Percentiles rank a stretch among this genome's conserved stretches.
Conservation (phyloP, 1,140 invertebrate species). For the Episyrphus balteatus region DNA sequence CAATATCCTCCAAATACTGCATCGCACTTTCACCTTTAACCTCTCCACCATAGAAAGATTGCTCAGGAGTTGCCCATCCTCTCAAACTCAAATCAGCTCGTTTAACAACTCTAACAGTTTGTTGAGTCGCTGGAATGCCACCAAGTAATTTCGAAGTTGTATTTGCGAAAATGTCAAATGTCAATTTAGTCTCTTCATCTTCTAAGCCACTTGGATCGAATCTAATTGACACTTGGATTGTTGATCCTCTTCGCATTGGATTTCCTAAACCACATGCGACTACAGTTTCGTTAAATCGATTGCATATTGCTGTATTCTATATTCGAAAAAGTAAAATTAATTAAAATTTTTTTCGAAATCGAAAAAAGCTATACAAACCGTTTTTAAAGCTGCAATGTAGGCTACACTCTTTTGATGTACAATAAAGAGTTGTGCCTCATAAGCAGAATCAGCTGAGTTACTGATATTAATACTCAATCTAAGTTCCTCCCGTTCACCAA, state of each 20-base stretch:
- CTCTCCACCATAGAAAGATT: conserved; percentile 78
- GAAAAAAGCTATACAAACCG: conserved; percentile 13
- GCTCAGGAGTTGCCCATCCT: conserved; percentile 58
- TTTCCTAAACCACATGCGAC: conserved; percentile 79
- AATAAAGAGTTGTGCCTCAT: conserved; percentile 76
- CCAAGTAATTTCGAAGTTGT: conserved; percentile 69
- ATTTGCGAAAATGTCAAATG: conserved; percentile 67
- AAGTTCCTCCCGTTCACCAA: conserved; percentile 68
- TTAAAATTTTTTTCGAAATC: too few relatives aligned
- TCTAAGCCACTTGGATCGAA: conserved; percentile 68
- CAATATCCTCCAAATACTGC: conserved; percentile 72
- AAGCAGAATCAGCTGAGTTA: conserved; percentile 81
- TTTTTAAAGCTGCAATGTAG: conserved; percentile 59
- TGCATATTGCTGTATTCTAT: conserved; percentile 49
- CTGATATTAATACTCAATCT: conserved; percentile 60
- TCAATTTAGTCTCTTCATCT: conserved; percentile 54
- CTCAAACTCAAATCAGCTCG: conserved; percentile 70
- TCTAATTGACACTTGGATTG: conserved; percentile 51
- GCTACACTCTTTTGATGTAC: conserved; percentile 63
- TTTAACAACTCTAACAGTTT: conserved; percentile 61
- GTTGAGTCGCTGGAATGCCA: conserved; percentile 42
- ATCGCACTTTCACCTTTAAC: conserved; percentile 73
- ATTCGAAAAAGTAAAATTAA: neutral
- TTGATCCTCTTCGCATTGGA: conserved; percentile 56
- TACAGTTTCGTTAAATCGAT: conserved; percentile 58